Percentiles rank a stretch among this genome's conserved stretches.
phyloP scores from a whole-genome alignment of 23 tunicate genomes.

The Halocynthia aurantium region DNA sequence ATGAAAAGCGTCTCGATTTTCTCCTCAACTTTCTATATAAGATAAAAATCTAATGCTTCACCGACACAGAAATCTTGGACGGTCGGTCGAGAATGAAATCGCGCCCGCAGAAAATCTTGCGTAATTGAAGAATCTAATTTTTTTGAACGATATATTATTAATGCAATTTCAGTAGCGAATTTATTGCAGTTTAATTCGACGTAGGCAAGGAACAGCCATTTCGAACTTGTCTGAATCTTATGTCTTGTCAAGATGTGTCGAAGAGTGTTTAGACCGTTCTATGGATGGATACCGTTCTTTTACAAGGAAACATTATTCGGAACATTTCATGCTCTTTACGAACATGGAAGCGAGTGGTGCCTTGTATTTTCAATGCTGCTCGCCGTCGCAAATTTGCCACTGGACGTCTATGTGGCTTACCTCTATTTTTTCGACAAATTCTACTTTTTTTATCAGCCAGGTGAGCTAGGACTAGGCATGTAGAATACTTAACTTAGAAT shows the following conservation, averaged over 20 bases:
- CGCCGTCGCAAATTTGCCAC: constrained; percentile 9
- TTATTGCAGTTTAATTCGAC: background rate
- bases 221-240: background rate
- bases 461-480: constrained; percentile 8
- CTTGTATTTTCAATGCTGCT: constrained; percentile 7
- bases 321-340: constrained; percentile 3
- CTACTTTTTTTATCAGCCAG: constrained; percentile 16
- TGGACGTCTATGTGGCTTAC: constrained; percentile 21
- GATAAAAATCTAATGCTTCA: too few species aligned
- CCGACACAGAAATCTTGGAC: too few species aligned
- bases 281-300: constrained; percentile 29
- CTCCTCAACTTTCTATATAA: too few species aligned
- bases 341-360: constrained; percentile 19
- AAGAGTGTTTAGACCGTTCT: constrained; percentile 25
- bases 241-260: constrained; percentile 9
- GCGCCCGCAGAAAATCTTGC: background rate
- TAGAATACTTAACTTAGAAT: background rate
- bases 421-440: constrained; percentile 20
- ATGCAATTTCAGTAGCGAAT: background rate
- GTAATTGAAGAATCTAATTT: background rate
- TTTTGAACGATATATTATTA: background rate
- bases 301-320: constrained; percentile 17
- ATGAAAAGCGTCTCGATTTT: too few species aligned
- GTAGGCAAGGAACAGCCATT: background rate
- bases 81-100: too few species aligned